phyloP scores from a whole-genome alignment of 2,888 invertebrate genomes.

The Phortica magna region DNA sequence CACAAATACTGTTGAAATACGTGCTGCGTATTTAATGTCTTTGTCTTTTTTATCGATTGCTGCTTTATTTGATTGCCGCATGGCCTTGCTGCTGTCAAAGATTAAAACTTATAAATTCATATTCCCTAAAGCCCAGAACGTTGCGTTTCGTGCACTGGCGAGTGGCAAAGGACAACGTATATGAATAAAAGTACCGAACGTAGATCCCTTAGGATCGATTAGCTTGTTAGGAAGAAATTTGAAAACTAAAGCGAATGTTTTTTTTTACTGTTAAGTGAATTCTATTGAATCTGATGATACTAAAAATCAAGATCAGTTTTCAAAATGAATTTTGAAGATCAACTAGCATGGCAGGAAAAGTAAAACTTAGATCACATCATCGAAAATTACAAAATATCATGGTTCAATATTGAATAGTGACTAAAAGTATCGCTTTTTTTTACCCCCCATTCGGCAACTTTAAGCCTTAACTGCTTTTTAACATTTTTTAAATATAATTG shows the following conservation, averaged over 20 bases:
- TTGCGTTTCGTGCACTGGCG: conserved; percentile 51
- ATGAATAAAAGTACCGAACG: background rate
- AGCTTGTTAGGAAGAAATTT: conserved; percentile 78
- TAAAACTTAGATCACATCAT: too few relatives aligned
- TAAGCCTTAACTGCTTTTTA: too few relatives aligned
- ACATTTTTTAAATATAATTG: too few relatives aligned
- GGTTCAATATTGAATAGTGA: too few relatives aligned
- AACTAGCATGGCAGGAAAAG: too few relatives aligned
- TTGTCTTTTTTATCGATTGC: background rate
- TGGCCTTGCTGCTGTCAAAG: conserved; percentile 51
- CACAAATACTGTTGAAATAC: conserved; percentile 66
- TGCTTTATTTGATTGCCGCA: background rate
- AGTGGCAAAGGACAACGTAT: background rate
- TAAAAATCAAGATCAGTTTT: too few relatives aligned
- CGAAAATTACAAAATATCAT: too few relatives aligned
- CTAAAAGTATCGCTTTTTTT: too few relatives aligned
- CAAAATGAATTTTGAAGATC: too few relatives aligned
- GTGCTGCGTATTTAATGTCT: conserved; percentile 73
- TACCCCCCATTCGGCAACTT: too few relatives aligned
- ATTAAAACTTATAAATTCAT: conserved; percentile 75
- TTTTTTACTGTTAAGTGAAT: too few relatives aligned
- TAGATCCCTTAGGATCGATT: conserved; percentile 78
- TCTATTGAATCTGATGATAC: too few relatives aligned
- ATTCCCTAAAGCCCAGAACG: conserved; percentile 69
- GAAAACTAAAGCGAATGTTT: conserved; percentile 50